A percentile compares a stretch with the other conserved stretches of the same genome.
Evolutionary conservation across 2,797 vertebrate genomes (phyloP).

Genomic region (Spinus olivaceus): DNA sequence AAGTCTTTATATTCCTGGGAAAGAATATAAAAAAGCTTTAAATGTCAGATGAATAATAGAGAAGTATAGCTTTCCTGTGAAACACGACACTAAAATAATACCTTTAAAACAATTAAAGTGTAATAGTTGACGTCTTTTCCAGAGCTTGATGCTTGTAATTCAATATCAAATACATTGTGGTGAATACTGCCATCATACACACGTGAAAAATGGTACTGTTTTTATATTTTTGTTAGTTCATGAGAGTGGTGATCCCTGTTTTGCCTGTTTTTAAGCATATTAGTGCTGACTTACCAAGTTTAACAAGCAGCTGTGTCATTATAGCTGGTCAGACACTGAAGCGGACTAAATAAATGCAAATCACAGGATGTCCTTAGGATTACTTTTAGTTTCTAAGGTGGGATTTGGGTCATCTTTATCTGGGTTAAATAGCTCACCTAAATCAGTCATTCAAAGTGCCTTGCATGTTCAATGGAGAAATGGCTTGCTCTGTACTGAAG

Average conservation of each 20-base stretch:
- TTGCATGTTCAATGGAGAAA: not conserved
- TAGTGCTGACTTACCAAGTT: not conserved
- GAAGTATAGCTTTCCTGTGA: conserved; percentile 50
- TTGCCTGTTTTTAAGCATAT: not conserved
- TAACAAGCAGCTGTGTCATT: not conserved
- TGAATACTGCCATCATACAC: not conserved
- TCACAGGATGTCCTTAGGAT: not conserved
- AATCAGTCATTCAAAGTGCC: not conserved
- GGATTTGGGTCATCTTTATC: not conserved
- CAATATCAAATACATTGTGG: conserved; percentile 10
- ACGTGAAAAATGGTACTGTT: not conserved
- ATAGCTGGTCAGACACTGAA: not conserved
- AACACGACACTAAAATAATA: conserved; percentile 22
- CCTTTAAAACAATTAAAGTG: not conserved
- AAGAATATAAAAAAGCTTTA: conserved; percentile 9
- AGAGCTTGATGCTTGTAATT: not conserved
- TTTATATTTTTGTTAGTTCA: not conserved
- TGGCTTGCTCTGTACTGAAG: not conserved
- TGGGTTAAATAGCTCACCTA: not conserved
- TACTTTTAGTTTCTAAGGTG: not conserved
- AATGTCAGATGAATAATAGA: conserved; percentile 63
- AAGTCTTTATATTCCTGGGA: conserved; percentile 60
- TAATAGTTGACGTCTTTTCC: conserved; percentile 6
- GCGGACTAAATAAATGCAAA: not conserved
- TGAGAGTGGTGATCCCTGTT: not conserved